Percentiles rank a stretch among this genome's conserved stretches.
Conservation (phyloP, 1,140 invertebrate species). For the Heliothis subflexa region DNA sequence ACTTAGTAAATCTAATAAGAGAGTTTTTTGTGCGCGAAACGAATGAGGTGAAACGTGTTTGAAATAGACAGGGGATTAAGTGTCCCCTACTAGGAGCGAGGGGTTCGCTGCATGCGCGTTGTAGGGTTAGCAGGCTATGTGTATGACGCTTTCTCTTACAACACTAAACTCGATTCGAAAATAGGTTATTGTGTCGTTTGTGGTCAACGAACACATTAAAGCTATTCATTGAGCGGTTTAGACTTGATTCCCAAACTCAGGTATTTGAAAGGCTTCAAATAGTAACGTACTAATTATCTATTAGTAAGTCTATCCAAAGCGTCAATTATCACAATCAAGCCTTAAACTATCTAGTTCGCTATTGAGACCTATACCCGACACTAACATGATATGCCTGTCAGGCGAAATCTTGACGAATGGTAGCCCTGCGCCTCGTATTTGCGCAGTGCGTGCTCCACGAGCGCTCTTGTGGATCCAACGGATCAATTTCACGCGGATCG, state of each 20-base stretch:
- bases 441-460: conserved; percentile 64
- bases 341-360: neutral
- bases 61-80: conserved; percentile 85
- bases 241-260: neutral
- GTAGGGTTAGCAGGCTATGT: conserved; percentile 45
- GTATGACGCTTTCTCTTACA: conserved; percentile 40
- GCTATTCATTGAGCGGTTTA: neutral
- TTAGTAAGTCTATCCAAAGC: no score
- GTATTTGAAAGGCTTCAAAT: neutral
- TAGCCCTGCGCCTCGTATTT: conserved; percentile 28
- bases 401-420: conserved; percentile 34
- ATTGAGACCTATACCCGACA: neutral
- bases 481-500: conserved; percentile 77
- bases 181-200: conserved; percentile 41
- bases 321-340: neutral
- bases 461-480: conserved; percentile 62
- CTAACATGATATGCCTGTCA: conserved; percentile 3
- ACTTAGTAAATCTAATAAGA: conserved; percentile 80
- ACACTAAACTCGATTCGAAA: conserved; percentile 24
- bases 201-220: neutral
- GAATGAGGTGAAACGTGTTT: conserved; percentile 85
- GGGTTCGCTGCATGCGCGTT: conserved; percentile 55
- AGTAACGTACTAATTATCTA: neutral
- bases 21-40: conserved; percentile 81
- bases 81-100: conserved; percentile 73